These are phyloP conservation scores for Rousettus leschenaultii DNA, from an alignment of 2,113 vertebrate species.

Conservation along the genomic window DNA sequence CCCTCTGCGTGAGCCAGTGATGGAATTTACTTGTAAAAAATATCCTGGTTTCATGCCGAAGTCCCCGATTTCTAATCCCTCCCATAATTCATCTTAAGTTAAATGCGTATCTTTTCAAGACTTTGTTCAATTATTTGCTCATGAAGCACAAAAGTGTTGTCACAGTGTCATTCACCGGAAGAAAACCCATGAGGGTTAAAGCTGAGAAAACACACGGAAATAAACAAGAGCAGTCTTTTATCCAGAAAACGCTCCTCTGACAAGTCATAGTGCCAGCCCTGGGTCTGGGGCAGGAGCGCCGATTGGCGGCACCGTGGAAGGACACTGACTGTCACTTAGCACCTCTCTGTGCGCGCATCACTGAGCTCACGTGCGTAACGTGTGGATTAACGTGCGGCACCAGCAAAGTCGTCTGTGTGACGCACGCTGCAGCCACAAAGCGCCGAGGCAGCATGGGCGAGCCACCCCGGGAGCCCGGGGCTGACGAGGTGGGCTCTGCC, in stretches of 20 bases:
- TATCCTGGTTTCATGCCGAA: background rate
- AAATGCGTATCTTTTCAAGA: background rate
- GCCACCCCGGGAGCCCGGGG: fast-evolving
- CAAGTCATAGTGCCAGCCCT: background rate
- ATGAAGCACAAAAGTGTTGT: background rate
- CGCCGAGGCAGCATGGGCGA: fast-evolving
- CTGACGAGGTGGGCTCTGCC: background rate
- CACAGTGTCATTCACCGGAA: background rate
- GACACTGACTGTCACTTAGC: background rate
- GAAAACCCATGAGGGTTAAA: background rate
- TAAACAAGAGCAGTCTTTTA: background rate
- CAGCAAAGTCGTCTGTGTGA: fast-evolving
- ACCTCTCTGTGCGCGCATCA: background rate
- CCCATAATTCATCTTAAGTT: background rate
- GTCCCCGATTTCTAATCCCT: background rate
- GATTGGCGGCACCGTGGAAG: background rate
- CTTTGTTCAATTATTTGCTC: background rate
- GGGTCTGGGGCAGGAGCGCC: background rate
- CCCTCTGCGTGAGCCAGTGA: background rate
- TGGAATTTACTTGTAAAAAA: background rate
- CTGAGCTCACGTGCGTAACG: fast-evolving
- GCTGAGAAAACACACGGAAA: background rate
- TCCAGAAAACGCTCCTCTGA: background rate
- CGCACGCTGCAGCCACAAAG: background rate
- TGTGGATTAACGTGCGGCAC: too few species aligned